Conservation (phyloP, 2,888 invertebrate species). For the Eupelmus urozonus region DNA sequence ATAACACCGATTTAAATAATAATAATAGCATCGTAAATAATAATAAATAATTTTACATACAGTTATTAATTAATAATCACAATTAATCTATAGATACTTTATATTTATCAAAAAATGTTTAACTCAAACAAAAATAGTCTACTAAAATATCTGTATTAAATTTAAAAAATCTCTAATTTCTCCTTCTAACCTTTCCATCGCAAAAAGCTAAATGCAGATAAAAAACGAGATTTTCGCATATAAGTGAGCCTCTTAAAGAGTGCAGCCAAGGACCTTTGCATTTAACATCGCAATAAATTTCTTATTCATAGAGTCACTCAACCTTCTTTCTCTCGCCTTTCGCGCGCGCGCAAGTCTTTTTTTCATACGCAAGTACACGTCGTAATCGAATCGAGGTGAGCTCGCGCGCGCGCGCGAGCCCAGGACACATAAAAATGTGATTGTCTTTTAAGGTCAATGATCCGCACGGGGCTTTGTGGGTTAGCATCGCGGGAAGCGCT, state of each 20-base stretch:
- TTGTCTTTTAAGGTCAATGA: constrained; percentile 23
- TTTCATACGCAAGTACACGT: constrained; percentile 15
- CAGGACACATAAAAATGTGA: constrained; percentile 13
- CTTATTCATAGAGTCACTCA: constrained; percentile 20
- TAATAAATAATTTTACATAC: too few species aligned
- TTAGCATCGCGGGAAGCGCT: not conserved
- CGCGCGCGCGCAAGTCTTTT: too few species aligned
- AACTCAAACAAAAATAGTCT: too few species aligned
- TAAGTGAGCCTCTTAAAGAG: constrained; percentile 4
- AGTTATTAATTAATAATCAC: too few species aligned
- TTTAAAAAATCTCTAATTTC: constrained; percentile 1
- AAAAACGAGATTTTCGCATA: not conserved
- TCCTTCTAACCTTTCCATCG: too few species aligned
- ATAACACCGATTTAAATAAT: too few species aligned
- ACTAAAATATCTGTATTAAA: too few species aligned
- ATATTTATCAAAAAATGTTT: too few species aligned
- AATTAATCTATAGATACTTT: too few species aligned
- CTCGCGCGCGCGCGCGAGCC: not conserved
- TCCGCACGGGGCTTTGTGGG: constrained; percentile 15
- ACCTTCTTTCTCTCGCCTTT: constrained; percentile 2
- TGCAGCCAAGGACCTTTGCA: not conserved
- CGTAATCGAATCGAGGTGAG: constrained; percentile 21
- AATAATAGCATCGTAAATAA: too few species aligned
- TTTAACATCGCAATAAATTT: constrained; percentile 22
- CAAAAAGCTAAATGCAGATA: not conserved